phyloP scores from a whole-genome alignment of 2,888 invertebrate genomes.

The Calameuta filiformis region DNA sequence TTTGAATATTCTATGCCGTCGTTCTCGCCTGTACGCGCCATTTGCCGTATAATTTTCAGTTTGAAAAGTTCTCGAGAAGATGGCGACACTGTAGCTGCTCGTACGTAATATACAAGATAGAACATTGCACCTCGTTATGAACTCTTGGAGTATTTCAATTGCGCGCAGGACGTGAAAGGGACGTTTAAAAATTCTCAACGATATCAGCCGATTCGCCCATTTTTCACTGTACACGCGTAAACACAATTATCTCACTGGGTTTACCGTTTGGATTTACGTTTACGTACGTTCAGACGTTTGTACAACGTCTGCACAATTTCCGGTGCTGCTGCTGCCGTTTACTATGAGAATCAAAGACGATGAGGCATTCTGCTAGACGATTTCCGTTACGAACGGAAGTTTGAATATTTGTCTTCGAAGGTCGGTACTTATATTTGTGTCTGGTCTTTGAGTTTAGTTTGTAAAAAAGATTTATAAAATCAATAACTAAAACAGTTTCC shows the following conservation, averaged over 20 bases:
- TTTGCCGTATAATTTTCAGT: conserved; percentile 43
- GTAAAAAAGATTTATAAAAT: not conserved
- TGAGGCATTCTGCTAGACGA: not conserved
- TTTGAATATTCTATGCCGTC: conserved; percentile 21
- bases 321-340: not conserved
- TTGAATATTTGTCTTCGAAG: not conserved
- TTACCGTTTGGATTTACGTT: not conserved
- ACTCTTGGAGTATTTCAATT: too few relatives aligned
- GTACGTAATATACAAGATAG: too few relatives aligned
- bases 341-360: not conserved
- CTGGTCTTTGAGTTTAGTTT: not conserved
- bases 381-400: not conserved
- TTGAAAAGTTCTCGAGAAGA: conserved; percentile 26
- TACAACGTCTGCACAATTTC: not conserved
- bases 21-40: conserved; percentile 30
- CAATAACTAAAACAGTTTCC: not conserved
- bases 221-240: too few relatives aligned
- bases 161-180: too few relatives aligned
- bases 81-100: not conserved
- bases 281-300: not conserved
- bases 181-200: too few relatives aligned
- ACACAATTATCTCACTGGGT: too few relatives aligned
- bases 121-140: too few relatives aligned
- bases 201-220: too few relatives aligned
- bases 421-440: not conserved